phyloP scores from a whole-genome alignment of 2,888 invertebrate species.

The Camponotus fellah region DNA sequence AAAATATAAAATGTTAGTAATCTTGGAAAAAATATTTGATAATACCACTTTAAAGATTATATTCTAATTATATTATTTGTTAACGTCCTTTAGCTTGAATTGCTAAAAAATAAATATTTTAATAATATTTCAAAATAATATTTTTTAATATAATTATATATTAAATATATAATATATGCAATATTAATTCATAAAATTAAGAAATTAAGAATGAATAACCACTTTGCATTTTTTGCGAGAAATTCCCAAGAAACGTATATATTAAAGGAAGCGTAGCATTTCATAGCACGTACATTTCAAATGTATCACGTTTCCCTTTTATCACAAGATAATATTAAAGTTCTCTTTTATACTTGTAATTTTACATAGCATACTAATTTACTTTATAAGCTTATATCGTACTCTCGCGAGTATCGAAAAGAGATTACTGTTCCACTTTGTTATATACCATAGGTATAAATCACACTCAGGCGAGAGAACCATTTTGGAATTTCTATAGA shows the following conservation, averaged over 20 bases:
- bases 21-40: background rate
- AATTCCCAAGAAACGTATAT: background rate
- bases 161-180: background rate
- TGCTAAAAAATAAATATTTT: background rate
- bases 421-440: background rate
- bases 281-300: background rate
- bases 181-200: background rate
- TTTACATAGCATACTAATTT: conserved; percentile 15
- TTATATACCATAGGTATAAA: background rate
- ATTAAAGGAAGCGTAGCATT: background rate
- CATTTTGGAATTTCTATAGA: conserved; percentile 23
- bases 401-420: background rate
- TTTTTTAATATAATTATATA: too few species aligned
- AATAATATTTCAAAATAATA: background rate
- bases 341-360: background rate
- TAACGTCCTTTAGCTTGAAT: background rate
- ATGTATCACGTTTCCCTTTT: background rate
- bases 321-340: background rate
- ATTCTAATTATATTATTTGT: background rate
- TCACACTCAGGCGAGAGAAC: background rate
- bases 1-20: background rate
- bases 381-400: background rate
- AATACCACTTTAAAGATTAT: background rate
- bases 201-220: background rate
- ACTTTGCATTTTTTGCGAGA: background rate